These are phyloP conservation scores for Melipona quadrifasciata DNA, from an alignment of 1,140 invertebrate species.

Conservation along the genomic window DNA sequence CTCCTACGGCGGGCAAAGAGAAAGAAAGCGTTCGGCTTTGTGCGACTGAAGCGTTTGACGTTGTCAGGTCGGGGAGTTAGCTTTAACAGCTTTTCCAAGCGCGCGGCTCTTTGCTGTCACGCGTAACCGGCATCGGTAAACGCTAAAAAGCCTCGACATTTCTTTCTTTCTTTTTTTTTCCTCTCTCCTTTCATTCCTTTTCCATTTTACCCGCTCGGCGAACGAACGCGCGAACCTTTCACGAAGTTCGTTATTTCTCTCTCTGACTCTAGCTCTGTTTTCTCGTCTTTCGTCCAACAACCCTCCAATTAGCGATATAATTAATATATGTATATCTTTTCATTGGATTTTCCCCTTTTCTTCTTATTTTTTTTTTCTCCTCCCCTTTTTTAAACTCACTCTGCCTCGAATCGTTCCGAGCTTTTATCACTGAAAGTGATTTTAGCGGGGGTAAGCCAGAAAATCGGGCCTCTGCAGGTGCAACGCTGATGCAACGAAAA, in stretches of 20 bases:
- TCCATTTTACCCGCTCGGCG: not conserved
- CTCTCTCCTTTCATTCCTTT: not conserved
- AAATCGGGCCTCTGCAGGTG: no score
- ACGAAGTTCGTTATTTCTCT: not conserved
- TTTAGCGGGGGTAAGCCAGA: no score
- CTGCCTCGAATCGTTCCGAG: slow-evolving; percentile 1
- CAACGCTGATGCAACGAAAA: no score
- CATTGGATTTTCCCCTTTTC: slow-evolving; percentile 10
- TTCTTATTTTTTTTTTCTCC: slow-evolving; percentile 8
- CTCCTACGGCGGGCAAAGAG: not conserved
- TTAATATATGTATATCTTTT: slow-evolving; percentile 69
- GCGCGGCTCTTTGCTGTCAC: slow-evolving; percentile 37
- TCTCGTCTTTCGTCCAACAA: slow-evolving; percentile 23
- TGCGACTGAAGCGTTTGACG: slow-evolving; percentile 40
- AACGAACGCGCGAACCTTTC: slow-evolving; percentile 17
- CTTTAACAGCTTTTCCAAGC: slow-evolving; percentile 24
- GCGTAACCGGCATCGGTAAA: slow-evolving; percentile 34
- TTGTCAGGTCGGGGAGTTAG: slow-evolving; percentile 6
- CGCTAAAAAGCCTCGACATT: not conserved
- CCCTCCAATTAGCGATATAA: slow-evolving; percentile 68
- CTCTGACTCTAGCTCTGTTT: not conserved
- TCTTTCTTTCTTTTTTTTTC: not conserved
- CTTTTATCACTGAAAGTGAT: no score
- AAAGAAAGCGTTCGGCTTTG: slow-evolving; percentile 12
- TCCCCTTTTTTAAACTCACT: slow-evolving; percentile 1